Evolutionary conservation across 2,797 vertebrate species (phyloP).

Genomic region (Melanitta fusca): DNA sequence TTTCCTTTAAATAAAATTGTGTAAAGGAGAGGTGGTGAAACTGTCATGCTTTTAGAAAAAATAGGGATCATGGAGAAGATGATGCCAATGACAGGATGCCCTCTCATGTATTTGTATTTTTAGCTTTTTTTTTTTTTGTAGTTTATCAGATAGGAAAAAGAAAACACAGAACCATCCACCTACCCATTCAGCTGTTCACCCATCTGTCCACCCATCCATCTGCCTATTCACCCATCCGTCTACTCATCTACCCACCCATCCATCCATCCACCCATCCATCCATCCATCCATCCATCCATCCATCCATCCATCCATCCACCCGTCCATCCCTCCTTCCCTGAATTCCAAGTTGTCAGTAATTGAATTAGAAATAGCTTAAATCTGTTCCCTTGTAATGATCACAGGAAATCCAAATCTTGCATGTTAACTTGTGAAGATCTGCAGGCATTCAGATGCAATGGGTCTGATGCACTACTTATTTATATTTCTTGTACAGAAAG

Average conservation of each 20-base stretch:
- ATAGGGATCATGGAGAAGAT: background rate
- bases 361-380: background rate
- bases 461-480: background rate
- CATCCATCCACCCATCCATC: no score
- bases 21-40: background rate
- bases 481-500: background rate
- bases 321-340: no score
- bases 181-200: background rate
- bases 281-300: no score
- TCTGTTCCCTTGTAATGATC: background rate
- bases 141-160: background rate
- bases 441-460: background rate
- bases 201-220: no score
- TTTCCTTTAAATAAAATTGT: background rate
- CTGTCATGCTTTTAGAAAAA: background rate
- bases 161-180: background rate
- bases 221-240: background rate
- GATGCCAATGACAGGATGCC: background rate
- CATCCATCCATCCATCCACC: no score
- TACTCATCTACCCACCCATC: background rate
- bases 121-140: background rate
- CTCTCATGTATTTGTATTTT: background rate
- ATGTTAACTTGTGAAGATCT: rapidly evolving
- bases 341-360: background rate
- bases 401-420: background rate